Percentiles rank a stretch among this genome's conserved stretches.
Evolutionary conservation across 1,140 invertebrate species (phyloP).

Genomic region (Drosophila chauvacae): DNA sequence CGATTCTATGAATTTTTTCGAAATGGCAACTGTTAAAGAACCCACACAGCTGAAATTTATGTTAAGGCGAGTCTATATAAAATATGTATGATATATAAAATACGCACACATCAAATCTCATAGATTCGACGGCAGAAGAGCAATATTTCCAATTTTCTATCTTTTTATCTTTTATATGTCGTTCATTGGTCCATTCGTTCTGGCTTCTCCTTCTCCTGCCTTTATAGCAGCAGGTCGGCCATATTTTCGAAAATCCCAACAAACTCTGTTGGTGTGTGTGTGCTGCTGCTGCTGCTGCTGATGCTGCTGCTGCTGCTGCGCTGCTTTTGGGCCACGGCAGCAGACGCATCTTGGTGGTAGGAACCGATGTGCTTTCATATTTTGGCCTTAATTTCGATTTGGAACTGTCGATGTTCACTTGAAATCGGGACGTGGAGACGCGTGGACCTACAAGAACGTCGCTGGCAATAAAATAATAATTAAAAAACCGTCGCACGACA

Average conservation of each 20-base stretch:
- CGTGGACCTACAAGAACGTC: conserved; percentile 75
- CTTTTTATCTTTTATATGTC: conserved; percentile 76
- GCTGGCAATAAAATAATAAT: conserved; percentile 60
- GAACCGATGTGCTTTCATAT: conserved; percentile 75
- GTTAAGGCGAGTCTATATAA: conserved; percentile 30
- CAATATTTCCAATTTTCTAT: conserved; percentile 81
- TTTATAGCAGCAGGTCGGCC: conserved; percentile 60
- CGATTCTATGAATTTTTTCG: conserved; percentile 39
- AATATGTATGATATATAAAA: conserved; percentile 1
- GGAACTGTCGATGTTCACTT: conserved; percentile 84
- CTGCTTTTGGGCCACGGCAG: conserved; percentile 45
- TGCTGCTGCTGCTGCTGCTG: conserved; percentile 38
- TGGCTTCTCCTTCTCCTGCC: conserved; percentile 37
- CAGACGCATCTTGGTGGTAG: conserved; percentile 77
- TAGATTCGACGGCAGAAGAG: conserved; percentile 42
- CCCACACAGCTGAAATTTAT: conserved; percentile 39
- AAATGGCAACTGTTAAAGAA: conserved; percentile 75
- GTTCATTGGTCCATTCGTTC: conserved; percentile 61
- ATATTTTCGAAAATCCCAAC: conserved; percentile 68
- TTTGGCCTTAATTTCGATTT: conserved; percentile 84
- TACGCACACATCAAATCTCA: conserved; percentile 33
- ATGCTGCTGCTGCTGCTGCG: conserved; percentile 40
- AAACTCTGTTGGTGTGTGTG: conserved; percentile 16
- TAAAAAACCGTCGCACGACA: conserved; percentile 55
- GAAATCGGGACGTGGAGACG: conserved; percentile 84